phyloP scores from a whole-genome alignment of 2,113 vertebrate species.

The Stegastes partitus region DNA sequence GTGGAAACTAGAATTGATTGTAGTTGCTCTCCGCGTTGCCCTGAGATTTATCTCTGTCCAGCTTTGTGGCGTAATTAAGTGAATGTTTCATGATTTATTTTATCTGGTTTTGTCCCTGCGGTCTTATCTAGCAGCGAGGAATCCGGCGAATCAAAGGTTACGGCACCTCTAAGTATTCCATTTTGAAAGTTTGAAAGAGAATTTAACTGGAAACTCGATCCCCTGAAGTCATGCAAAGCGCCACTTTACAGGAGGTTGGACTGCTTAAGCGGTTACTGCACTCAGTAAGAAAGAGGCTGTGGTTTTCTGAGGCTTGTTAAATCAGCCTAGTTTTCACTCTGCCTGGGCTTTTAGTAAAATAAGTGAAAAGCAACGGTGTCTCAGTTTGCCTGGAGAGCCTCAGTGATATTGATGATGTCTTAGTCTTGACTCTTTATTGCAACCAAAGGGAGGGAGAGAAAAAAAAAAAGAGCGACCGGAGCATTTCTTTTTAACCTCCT shows the following conservation, averaged over 20 bases:
- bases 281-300: background rate
- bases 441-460: background rate
- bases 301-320: background rate
- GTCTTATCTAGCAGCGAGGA: conserved; percentile 2
- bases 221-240: background rate
- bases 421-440: background rate
- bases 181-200: background rate
- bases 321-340: conserved; percentile 15
- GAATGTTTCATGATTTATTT: background rate
- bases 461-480: background rate
- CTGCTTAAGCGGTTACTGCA: conserved; percentile 20
- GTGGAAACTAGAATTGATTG: background rate
- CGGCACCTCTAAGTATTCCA: no score
- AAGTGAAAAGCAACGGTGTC: conserved; percentile 10
- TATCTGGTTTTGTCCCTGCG: background rate
- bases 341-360: conserved; percentile 16
- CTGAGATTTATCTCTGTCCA: background rate
- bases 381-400: conserved; percentile 20
- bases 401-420: conserved; percentile 9
- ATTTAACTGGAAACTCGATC: background rate
- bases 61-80: conserved; percentile 5
- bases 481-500: background rate
- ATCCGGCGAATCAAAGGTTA: conserved; percentile 14
- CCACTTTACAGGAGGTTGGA: conserved; percentile 2
- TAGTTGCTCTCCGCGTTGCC: background rate